These are phyloP conservation scores for Cricetomys ansorgei DNA, from an alignment of 2,113 vertebrate species.

Conservation along the genomic window DNA sequence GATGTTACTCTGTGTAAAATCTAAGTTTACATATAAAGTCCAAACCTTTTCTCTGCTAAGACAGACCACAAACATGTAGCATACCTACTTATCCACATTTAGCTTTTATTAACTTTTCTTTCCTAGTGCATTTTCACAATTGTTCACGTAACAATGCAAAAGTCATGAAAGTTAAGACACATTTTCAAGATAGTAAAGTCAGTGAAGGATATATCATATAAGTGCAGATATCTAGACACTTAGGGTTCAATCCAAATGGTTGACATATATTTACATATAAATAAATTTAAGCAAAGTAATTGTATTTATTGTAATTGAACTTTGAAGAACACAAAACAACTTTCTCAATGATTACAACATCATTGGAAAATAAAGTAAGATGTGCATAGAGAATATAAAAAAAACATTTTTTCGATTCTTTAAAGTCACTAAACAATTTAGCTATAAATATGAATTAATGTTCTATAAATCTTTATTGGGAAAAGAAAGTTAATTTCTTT, in stretches of 20 bases:
- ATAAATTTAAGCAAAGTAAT: conserved; percentile 22
- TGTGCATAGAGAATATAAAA: conserved; percentile 30
- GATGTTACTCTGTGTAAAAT: neutral
- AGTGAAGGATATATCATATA: conserved; percentile 9
- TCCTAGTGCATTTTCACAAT: neutral
- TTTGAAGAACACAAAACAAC: conserved; percentile 59
- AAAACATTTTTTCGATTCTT: conserved; percentile 53
- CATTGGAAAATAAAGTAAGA: conserved; percentile 46
- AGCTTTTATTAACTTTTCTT: neutral
- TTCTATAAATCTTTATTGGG: conserved; percentile 77
- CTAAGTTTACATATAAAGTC: neutral
- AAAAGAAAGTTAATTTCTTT: conserved; percentile 75
- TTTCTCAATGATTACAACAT: conserved; percentile 43
- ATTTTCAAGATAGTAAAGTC: neutral
- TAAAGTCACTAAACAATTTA: conserved; percentile 74
- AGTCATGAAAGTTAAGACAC: conserved; percentile 24
- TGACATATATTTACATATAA: neutral
- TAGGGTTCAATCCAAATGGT: conserved; percentile 9
- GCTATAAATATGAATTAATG: conserved; percentile 71
- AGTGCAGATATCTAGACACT: neutral
- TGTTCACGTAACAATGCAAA: conserved; percentile 12
- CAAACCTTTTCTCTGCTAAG: neutral
- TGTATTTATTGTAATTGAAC: conserved; percentile 35
- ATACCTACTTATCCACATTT: neutral
- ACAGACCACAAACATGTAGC: neutral